Percentiles rank a stretch among this genome's conserved stretches.
These are phyloP conservation scores for Acanthopagrus latus DNA, from an alignment of 2,797 vertebrate genomes.

Conservation along the genomic window DNA sequence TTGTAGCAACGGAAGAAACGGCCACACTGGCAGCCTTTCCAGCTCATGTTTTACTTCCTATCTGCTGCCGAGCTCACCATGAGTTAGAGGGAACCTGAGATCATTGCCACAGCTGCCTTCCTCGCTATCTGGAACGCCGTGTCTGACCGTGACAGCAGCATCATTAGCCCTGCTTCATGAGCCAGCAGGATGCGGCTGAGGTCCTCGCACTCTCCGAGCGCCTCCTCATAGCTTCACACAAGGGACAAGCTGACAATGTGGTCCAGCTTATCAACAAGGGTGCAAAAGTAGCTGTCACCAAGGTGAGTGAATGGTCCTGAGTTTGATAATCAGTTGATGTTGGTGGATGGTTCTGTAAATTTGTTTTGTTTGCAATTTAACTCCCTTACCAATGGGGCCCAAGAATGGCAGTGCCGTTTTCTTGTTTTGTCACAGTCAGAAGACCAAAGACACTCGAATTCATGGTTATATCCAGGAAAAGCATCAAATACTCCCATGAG, in stretches of 20 bases:
- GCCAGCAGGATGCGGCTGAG: constrained; percentile 94
- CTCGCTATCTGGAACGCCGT: constrained; percentile 63
- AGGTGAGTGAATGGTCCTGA: constrained; percentile 86
- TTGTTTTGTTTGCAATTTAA: not conserved
- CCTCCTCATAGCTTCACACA: constrained; percentile 97
- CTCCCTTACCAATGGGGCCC: not conserved
- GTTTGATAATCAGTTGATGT: not conserved
- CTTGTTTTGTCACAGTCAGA: not conserved
- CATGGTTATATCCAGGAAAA: not conserved
- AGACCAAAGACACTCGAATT: not conserved
- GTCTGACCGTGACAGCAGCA: constrained; percentile 75
- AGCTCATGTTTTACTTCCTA: constrained; percentile 16
- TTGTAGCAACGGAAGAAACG: constrained; percentile 34
- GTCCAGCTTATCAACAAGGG: constrained; percentile 99
- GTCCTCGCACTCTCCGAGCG: constrained; percentile 96
- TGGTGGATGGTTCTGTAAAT: not conserved
- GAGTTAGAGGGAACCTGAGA: constrained; percentile 67
- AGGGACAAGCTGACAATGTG: constrained; percentile 97
- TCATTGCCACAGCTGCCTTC: constrained; percentile 6
- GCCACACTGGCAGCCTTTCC: constrained; percentile 15
- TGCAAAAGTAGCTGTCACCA: constrained; percentile 97
- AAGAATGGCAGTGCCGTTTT: not conserved
- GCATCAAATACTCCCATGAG: not conserved
- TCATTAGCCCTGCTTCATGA: constrained; percentile 92
- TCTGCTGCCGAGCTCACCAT: constrained; percentile 53